Percentiles rank a stretch among this genome's conserved stretches.
phyloP scores from a whole-genome alignment of 2,797 vertebrate species.

The Ataeniobius toweri region DNA sequence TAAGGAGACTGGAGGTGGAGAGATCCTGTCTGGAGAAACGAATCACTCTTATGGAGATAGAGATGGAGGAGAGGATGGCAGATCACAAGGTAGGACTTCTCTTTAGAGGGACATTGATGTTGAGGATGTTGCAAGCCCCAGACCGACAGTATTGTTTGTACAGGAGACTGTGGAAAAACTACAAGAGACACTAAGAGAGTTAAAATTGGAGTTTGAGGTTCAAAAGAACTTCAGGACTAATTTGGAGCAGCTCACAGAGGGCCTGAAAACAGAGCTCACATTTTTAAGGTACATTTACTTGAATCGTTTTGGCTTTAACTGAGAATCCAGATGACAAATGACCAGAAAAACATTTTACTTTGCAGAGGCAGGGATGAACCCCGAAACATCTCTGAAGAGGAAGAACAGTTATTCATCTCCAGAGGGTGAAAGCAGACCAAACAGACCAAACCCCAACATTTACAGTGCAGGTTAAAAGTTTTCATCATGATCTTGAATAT shows the following conservation, averaged over 20 bases:
- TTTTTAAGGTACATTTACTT: slow-evolving; percentile 81
- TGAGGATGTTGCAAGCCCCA: background rate
- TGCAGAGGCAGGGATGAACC: slow-evolving; percentile 54
- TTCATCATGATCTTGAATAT: background rate
- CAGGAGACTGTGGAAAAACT: slow-evolving; percentile 86
- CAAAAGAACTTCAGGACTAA: slow-evolving; percentile 83
- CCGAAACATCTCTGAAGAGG: slow-evolving; percentile 32
- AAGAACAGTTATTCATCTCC: slow-evolving; percentile 20
- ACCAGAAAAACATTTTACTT: slow-evolving; percentile 13
- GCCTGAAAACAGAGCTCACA: slow-evolving; percentile 82
- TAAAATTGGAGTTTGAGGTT: slow-evolving; percentile 82
- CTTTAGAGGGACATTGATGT: background rate
- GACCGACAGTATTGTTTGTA: background rate
- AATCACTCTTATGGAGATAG: slow-evolving; percentile 80
- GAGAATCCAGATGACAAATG: background rate
- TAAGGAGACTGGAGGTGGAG: slow-evolving; percentile 78
- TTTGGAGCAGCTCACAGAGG: slow-evolving; percentile 80
- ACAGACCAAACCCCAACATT: slow-evolving; percentile 8
- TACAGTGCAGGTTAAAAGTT: background rate
- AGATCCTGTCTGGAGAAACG: slow-evolving; percentile 84
- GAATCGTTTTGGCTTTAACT: background rate
- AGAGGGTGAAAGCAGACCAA: background rate
- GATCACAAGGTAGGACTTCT: slow-evolving; percentile 74
- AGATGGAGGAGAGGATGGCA: slow-evolving; percentile 79
- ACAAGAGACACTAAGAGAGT: slow-evolving; percentile 80